A percentile compares a stretch with the other conserved stretches of the same genome.
Evolutionary conservation across 2,113 vertebrate genomes (phyloP).

Genomic region (Pachyramphus minor): DNA sequence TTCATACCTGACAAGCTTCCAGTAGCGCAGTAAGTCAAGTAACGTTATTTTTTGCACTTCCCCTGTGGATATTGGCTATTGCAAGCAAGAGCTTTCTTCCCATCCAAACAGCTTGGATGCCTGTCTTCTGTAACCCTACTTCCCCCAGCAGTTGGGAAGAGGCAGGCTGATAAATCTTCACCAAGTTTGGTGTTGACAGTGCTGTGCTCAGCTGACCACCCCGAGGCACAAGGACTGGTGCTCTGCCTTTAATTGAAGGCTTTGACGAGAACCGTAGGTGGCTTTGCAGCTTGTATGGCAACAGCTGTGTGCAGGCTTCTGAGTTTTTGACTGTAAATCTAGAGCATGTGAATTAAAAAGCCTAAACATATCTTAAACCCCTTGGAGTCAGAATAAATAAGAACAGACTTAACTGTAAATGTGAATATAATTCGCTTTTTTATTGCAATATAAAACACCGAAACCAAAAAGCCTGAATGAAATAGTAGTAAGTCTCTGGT

Average conservation of each 20-base stretch:
- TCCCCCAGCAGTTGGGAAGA: not conserved
- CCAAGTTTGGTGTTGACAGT: not conserved
- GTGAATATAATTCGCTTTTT: not conserved
- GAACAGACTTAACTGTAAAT: not conserved
- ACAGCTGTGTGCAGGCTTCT: conserved; percentile 40
- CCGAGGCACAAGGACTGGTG: not conserved
- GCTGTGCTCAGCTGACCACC: conserved; percentile 32
- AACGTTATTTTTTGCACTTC: not conserved
- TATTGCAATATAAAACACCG: not conserved
- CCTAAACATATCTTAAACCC: not conserved
- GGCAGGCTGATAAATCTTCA: conserved; percentile 14
- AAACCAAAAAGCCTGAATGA: conserved; percentile 33
- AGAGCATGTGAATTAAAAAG: not conserved
- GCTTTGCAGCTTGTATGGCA: not conserved
- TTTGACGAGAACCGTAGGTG: conserved; percentile 32
- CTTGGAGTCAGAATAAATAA: not conserved
- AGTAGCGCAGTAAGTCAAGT: not conserved
- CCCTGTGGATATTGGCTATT: not conserved
- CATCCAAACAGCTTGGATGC: not conserved
- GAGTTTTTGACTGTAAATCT: not conserved
- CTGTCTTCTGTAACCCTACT: not conserved
- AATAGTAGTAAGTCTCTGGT: conserved; percentile 13
- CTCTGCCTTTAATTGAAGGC: conserved; percentile 50
- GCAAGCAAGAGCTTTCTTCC: not conserved
- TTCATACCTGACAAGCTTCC: not conserved